A percentile compares a stretch with the other conserved stretches of the same genome.
Evolutionary conservation across 2,888 invertebrate genomes (phyloP).

Genomic region (Abrostola tripartita): DNA sequence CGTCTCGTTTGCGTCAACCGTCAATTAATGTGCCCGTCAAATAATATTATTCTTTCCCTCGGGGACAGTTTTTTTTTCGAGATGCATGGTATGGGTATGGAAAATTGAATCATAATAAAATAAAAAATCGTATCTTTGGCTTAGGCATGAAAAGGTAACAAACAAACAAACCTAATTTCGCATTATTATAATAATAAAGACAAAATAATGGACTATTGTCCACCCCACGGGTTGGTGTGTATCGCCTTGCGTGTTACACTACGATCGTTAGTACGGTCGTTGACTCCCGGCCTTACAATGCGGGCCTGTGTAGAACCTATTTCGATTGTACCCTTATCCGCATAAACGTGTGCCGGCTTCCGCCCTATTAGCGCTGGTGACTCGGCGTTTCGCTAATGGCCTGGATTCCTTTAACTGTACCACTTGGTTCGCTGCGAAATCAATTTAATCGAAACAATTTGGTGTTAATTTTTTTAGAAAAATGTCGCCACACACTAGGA

Average conservation of each 20-base stretch:
- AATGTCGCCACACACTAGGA: neutral
- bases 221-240: conserved; percentile 26
- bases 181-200: no score
- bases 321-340: conserved; percentile 68
- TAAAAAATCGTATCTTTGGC: no score
- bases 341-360: conserved; percentile 55
- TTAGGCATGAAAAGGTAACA: neutral
- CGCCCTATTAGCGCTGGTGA: conserved; percentile 60
- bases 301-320: conserved; percentile 64
- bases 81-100: no score
- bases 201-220: neutral
- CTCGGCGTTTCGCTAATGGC: conserved; percentile 57
- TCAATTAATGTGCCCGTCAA: no score
- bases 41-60: no score
- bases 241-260: conserved; percentile 56
- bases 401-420: conserved; percentile 36
- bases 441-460: conserved; percentile 28
- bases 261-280: conserved; percentile 71
- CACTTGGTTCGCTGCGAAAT: conserved; percentile 36
- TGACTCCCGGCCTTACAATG: conserved; percentile 64
- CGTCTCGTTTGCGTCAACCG: no score
- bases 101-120: no score
- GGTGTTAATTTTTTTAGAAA: no score
- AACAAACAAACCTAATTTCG: no score
- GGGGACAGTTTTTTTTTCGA: no score